A percentile compares a stretch with the other conserved stretches of the same genome.
These are phyloP conservation scores for Amia ocellicauda DNA, from an alignment of 2,113 vertebrate genomes.

Conservation along the genomic window DNA sequence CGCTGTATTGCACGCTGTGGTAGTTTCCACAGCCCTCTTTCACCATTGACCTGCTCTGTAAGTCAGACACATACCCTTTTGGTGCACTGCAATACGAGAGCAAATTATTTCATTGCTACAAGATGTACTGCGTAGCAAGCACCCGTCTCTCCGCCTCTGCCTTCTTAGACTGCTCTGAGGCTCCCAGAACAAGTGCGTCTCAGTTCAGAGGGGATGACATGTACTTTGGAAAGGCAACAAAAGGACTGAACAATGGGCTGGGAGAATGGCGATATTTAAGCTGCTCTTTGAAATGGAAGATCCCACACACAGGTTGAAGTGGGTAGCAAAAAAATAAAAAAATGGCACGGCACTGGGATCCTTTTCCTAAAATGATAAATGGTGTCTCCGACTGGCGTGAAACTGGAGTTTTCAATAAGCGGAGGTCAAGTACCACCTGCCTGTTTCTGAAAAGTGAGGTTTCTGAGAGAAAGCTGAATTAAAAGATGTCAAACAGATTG, in stretches of 20 bases:
- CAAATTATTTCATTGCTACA: background rate
- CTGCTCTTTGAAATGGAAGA: slow-evolving; percentile 29
- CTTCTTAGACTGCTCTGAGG: no score
- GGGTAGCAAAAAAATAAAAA: background rate
- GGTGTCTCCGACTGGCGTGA: no score
- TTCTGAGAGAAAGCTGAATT: background rate
- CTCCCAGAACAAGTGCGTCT: slow-evolving; percentile 20
- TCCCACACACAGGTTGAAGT: background rate
- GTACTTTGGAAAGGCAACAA: slow-evolving; percentile 21
- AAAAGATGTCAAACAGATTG: no score
- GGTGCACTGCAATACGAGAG: slow-evolving; percentile 22
- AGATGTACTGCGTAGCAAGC: slow-evolving; percentile 13
- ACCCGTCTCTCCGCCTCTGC: slow-evolving; percentile 18
- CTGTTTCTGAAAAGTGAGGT: background rate
- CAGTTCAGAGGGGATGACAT: slow-evolving; percentile 22
- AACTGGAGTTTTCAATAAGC: background rate
- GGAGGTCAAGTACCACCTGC: no score
- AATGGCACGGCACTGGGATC: no score
- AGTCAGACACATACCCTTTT: slow-evolving; percentile 3
- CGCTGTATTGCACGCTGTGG: no score
- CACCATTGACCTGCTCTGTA: background rate
- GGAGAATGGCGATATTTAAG: slow-evolving; percentile 25
- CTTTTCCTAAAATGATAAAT: no score
- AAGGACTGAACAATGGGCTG: slow-evolving; percentile 18
- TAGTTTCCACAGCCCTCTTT: background rate